A percentile compares a stretch with the other conserved stretches of the same genome.
phyloP scores from a whole-genome alignment of 2,888 invertebrate genomes.

The Papilio gigon region DNA sequence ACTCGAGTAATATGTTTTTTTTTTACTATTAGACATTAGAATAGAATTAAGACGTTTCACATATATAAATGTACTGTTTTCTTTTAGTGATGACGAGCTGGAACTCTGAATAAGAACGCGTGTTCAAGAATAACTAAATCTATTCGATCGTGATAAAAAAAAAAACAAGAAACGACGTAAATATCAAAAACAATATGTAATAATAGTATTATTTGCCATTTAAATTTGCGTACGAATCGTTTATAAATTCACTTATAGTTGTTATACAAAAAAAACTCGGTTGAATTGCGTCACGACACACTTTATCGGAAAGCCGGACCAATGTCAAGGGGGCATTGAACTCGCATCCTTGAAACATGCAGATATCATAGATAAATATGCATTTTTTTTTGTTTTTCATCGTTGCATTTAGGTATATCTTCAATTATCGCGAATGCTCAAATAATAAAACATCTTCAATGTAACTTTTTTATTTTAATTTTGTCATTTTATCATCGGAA shows the following conservation, averaged over 20 bases:
- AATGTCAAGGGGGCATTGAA: slow-evolving; percentile 77
- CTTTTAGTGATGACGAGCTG: no score
- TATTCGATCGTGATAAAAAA: not conserved
- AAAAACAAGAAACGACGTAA: not conserved
- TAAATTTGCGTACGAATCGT: slow-evolving; percentile 7
- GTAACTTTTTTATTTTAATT: slow-evolving; percentile 36
- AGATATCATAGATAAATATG: slow-evolving; percentile 64
- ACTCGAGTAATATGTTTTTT: no score
- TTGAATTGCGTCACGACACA: slow-evolving; percentile 50
- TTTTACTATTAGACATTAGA: no score
- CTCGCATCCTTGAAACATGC: slow-evolving; percentile 75
- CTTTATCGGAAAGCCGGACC: slow-evolving; percentile 55
- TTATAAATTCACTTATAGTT: slow-evolving; percentile 37
- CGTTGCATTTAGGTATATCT: slow-evolving; percentile 44
- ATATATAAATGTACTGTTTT: no score
- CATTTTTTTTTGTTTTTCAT: slow-evolving; percentile 49
- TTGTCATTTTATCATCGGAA: not conserved
- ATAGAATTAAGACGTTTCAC: no score
- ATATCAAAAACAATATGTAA: not conserved
- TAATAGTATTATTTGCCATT: slow-evolving; percentile 19
- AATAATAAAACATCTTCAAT: slow-evolving; percentile 24
- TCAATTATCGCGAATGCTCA: slow-evolving; percentile 29
- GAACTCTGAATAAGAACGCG: no score
- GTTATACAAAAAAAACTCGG: slow-evolving; percentile 42
- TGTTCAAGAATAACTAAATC: no score